Conservation (phyloP, 2,888 invertebrate species). For the Molorchus minor region DNA sequence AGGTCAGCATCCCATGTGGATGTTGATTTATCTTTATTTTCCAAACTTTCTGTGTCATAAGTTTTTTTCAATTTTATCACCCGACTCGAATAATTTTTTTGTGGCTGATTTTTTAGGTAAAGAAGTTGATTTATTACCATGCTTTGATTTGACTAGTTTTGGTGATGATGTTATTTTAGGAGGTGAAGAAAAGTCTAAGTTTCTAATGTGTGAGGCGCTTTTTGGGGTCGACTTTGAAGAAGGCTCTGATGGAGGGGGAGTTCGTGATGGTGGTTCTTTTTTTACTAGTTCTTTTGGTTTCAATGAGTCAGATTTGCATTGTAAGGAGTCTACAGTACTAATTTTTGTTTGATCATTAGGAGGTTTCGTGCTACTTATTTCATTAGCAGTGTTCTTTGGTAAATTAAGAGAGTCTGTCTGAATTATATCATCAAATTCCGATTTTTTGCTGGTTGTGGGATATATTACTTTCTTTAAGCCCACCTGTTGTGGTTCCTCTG, state of each 20-base stretch:
- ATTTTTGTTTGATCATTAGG: background rate
- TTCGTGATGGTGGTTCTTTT: background rate
- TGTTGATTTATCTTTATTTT: background rate
- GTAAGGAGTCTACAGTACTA: background rate
- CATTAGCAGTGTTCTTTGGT: background rate
- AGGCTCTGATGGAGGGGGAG: slow-evolving; percentile 14
- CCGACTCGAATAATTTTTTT: slow-evolving; percentile 22
- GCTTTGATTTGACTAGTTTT: slow-evolving; percentile 13
- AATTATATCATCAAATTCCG: background rate
- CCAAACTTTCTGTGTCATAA: too few relatives aligned
- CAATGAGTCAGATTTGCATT: background rate
- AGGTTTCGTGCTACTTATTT: background rate
- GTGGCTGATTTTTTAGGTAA: slow-evolving; percentile 31
- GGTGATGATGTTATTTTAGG: slow-evolving; percentile 38
- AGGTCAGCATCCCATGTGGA: slow-evolving; percentile 53
- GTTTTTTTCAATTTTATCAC: too few relatives aligned
- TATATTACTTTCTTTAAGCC: slow-evolving; percentile 34
- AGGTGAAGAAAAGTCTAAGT: slow-evolving; percentile 53
- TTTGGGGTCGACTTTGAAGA: slow-evolving; percentile 39
- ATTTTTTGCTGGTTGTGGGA: background rate
- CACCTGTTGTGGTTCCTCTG: slow-evolving; percentile 5
- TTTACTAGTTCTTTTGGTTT: background rate
- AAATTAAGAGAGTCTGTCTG: background rate
- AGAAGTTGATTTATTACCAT: background rate
- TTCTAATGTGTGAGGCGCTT: slow-evolving; percentile 52